phyloP scores from a whole-genome alignment of 2,888 invertebrate species.

The Hipparchia semele region DNA sequence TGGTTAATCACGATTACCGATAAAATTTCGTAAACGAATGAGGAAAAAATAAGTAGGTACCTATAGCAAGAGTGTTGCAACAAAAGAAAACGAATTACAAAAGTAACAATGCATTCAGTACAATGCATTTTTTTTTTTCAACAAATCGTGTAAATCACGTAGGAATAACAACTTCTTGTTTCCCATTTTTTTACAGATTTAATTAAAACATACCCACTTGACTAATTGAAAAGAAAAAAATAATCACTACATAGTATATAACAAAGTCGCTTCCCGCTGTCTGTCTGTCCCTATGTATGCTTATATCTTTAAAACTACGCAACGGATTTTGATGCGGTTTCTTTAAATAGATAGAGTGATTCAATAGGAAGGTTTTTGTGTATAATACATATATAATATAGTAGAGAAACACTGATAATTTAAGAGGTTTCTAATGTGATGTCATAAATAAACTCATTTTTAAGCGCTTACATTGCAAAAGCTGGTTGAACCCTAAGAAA shows the following conservation, averaged over 20 bases:
- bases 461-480: too few species aligned
- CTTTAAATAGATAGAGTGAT: too few species aligned
- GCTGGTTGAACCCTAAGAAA: too few species aligned
- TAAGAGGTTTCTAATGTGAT: too few species aligned
- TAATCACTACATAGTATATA: not conserved
- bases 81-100: slow-evolving; percentile 12
- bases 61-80: slow-evolving; percentile 5
- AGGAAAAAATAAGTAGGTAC: slow-evolving; percentile 12
- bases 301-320: too few species aligned
- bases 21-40: slow-evolving; percentile 21
- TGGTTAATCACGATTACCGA: slow-evolving; percentile 15
- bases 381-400: too few species aligned
- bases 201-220: slow-evolving; percentile 10
- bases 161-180: not conserved
- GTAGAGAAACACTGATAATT: too few species aligned
- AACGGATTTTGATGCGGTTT: too few species aligned
- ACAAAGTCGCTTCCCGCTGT: too few species aligned
- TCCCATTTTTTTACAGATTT: not conserved
- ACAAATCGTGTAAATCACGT: slow-evolving; percentile 10
- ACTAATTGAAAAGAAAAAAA: slow-evolving; percentile 18
- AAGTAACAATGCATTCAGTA: slow-evolving; percentile 9
- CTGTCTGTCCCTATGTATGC: too few species aligned
- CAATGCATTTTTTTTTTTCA: not conserved
- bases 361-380: too few species aligned
- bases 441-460: too few species aligned